A percentile compares a stretch with the other conserved stretches of the same genome.
These are phyloP conservation scores for Paedocypris micromegethes DNA, from an alignment of 2,797 vertebrate genomes.

Conservation along the genomic window DNA sequence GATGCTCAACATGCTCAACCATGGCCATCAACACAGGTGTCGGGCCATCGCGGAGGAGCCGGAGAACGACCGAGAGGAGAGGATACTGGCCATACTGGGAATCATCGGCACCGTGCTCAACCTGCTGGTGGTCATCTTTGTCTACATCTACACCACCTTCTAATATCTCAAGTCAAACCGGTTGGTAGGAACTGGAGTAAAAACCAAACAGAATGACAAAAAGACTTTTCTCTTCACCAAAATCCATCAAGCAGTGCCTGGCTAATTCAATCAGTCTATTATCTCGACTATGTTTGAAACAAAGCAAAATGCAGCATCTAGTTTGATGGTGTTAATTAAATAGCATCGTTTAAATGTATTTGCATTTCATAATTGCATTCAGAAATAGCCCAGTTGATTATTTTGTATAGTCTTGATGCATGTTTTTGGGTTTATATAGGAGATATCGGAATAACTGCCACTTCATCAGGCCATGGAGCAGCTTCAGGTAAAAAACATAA, in stretches of 20 bases:
- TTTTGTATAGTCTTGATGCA: conserved; percentile 38
- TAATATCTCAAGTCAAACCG: conserved; percentile 22
- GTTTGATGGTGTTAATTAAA: background rate
- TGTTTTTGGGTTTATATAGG: conserved; percentile 26
- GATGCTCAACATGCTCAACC: conserved; percentile 76
- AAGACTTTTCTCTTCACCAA: conserved; percentile 25
- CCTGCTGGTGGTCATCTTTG: conserved; percentile 71
- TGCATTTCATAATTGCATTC: conserved; percentile 10
- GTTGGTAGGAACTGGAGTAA: background rate
- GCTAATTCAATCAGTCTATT: conserved; percentile 5
- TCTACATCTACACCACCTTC: conserved; percentile 70
- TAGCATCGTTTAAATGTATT: background rate
- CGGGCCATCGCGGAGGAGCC: conserved; percentile 64
- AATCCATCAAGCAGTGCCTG: conserved; percentile 38
- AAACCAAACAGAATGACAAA: background rate
- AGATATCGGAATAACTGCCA: conserved; percentile 5
- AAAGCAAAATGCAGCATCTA: background rate
- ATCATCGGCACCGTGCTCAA: conserved; percentile 78
- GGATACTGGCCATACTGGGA: conserved; percentile 67
- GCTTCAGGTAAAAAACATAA: no score
- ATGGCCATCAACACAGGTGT: conserved; percentile 66
- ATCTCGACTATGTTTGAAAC: no score
- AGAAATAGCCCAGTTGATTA: conserved; percentile 6
- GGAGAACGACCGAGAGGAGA: conserved; percentile 69
- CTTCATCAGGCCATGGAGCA: background rate